Percentiles rank a stretch among this genome's conserved stretches.
Conservation (phyloP, 2,113 vertebrate species). For the Dromiciops gliroides region DNA sequence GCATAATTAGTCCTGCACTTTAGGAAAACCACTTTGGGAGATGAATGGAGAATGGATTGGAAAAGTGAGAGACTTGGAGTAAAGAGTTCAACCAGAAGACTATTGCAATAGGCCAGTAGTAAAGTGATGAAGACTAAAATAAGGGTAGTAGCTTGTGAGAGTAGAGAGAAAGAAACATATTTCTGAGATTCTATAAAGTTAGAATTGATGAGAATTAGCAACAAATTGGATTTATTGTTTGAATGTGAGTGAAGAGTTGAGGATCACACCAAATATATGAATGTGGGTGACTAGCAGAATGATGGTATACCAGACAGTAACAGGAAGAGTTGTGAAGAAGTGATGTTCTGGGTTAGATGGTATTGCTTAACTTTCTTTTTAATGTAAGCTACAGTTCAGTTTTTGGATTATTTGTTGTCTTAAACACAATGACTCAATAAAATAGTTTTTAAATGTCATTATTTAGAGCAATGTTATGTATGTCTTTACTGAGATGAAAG, state of each 20-base stretch:
- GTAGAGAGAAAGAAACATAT: background rate
- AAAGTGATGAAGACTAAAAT: background rate
- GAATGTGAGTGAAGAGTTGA: background rate
- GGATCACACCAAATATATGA: background rate
- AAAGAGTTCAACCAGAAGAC: background rate
- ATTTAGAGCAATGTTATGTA: background rate
- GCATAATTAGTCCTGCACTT: background rate
- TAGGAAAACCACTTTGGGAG: background rate
- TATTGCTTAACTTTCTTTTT: background rate
- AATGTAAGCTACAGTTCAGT: background rate
- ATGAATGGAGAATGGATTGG: background rate
- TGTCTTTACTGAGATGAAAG: background rate
- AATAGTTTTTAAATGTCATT: background rate
- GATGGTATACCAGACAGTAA: background rate
- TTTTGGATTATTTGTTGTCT: background rate
- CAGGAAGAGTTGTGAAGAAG: background rate
- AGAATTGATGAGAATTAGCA: background rate
- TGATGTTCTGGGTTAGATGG: background rate
- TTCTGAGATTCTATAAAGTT: background rate
- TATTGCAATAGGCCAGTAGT: background rate
- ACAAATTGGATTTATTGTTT: background rate
- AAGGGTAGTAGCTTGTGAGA: background rate
- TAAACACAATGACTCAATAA: background rate
- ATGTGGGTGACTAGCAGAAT: background rate
- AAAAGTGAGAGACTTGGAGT: background rate